Base-by-base conservation (phyloP, 2,113 vertebrate genomes). In the Percina caprodes region DNA sequence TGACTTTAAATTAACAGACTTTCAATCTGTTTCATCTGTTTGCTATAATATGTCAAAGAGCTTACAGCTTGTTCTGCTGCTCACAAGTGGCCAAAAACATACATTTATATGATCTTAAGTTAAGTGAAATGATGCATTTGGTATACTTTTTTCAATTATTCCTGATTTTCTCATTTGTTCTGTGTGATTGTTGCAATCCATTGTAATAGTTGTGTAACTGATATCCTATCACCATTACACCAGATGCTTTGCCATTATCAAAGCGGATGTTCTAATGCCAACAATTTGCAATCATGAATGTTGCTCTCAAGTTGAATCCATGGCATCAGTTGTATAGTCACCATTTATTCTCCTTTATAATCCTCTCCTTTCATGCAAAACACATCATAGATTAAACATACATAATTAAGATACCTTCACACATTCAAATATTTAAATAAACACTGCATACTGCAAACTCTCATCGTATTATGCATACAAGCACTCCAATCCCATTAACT, bases 401-500 rank as follows among this genome's bases (percentile, higher is more conserved):
- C 62, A 79, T 18, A 74, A 66, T 69, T 19, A 52, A 18, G 54
- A 72, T 56, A 45, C n/a, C 21, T 42, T 69, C 30, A 60, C 24
- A 68, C n/a, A 63, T 59, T 65, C 24, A 77, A 30, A 56, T 63
- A 70, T 59, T 74, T 49, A 60, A 52, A 83, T 69, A 71, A 49
- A 68, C 42, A 26, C 2, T 24, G 12, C 13, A 26, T 16, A 14
- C 26, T 51, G n/a, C 21, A 52, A 49, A 72, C 48, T 79, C 42
- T 59, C 39, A 35, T 62, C 3, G 24, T 5, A 42, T 82, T 62
- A 74, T 67, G 14, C 42, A 61, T 51, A 78, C 35, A 33, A 3
- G 3, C 12, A 15, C 33, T 80, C 60, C 4, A 1, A 39, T 72
- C 26, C 51, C 56, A 66, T 78, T 75, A 66, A 59, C 69, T 66